A percentile compares a stretch with the other conserved stretches of the same genome.
These are phyloP conservation scores for Pituophis catenifer DNA, from an alignment of 2,113 vertebrate genomes.

Conservation along the genomic window DNA sequence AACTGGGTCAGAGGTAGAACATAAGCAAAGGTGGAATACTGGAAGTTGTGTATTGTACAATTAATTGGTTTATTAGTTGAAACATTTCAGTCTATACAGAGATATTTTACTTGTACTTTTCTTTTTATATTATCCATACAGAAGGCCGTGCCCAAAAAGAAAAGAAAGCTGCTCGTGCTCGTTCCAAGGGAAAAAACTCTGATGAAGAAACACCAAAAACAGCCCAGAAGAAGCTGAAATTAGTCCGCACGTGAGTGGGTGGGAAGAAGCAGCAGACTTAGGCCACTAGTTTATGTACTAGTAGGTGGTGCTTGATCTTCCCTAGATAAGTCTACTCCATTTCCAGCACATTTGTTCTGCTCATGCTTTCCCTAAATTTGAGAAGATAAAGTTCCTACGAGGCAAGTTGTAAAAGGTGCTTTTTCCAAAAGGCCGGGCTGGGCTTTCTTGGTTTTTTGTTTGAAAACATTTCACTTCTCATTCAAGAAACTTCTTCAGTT, in stretches of 20 bases:
- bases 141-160: constrained; percentile 89
- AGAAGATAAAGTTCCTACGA: neutral
- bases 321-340: neutral
- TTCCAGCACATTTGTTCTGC: neutral
- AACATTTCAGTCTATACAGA: neutral
- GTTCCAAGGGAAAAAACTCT: constrained; percentile 92
- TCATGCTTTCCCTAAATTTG: neutral
- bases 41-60: neutral
- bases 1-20: neutral
- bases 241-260: constrained; percentile 84
- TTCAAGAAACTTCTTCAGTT: neutral
- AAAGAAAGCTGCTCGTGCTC: constrained; percentile 88
- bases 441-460: neutral
- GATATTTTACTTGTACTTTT: constrained; percentile 30
- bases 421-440: neutral
- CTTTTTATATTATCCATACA: constrained; percentile 52
- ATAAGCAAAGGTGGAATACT: neutral
- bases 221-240: constrained; percentile 91
- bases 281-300: neutral
- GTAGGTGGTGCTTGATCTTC: neutral
- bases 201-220: constrained; percentile 90
- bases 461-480: neutral
- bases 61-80: neutral
- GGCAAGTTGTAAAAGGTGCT: neutral
- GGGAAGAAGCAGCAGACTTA: neutral